These are phyloP conservation scores for Regulus satrapa DNA, from an alignment of 2,113 vertebrate species.

Conservation along the genomic window DNA sequence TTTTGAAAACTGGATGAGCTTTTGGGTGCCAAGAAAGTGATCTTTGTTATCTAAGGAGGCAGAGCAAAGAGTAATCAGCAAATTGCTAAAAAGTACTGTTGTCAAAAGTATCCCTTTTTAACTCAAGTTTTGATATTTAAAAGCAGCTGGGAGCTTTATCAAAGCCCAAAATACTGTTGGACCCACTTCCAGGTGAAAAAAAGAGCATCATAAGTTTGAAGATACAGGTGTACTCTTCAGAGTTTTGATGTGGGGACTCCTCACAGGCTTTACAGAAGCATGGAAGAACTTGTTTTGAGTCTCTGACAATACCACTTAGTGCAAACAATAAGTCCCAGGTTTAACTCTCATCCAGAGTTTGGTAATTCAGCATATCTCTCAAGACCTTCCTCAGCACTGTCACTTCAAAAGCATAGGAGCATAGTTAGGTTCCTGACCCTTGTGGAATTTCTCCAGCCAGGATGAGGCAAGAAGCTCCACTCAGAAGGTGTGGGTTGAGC, in stretches of 20 bases:
- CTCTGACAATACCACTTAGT: not conserved
- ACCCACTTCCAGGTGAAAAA: not conserved
- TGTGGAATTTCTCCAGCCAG: not conserved
- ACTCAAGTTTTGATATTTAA: not conserved
- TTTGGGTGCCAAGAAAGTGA: not conserved
- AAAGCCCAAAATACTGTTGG: not conserved
- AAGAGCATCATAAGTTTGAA: not conserved
- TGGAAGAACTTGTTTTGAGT: not conserved
- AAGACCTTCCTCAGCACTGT: not conserved
- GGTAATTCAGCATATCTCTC: not conserved
- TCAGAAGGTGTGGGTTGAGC: not conserved
- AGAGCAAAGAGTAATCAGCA: not conserved
- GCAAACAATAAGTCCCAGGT: not conserved
- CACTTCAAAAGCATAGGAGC: not conserved
- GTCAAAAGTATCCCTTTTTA: not conserved
- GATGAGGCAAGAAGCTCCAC: not conserved
- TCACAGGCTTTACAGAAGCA: not conserved
- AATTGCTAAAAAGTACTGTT: not conserved
- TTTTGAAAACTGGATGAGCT: not conserved
- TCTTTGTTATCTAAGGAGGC: not conserved
- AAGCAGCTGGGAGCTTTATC: not conserved
- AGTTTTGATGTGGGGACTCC: not conserved
- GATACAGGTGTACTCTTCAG: not conserved
- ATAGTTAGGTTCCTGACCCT: not conserved
- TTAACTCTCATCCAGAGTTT: not conserved